Percentiles rank a stretch among this genome's conserved stretches.
phyloP scores from a whole-genome alignment of 1,140 invertebrate species.

The Plodia interpunctella region DNA sequence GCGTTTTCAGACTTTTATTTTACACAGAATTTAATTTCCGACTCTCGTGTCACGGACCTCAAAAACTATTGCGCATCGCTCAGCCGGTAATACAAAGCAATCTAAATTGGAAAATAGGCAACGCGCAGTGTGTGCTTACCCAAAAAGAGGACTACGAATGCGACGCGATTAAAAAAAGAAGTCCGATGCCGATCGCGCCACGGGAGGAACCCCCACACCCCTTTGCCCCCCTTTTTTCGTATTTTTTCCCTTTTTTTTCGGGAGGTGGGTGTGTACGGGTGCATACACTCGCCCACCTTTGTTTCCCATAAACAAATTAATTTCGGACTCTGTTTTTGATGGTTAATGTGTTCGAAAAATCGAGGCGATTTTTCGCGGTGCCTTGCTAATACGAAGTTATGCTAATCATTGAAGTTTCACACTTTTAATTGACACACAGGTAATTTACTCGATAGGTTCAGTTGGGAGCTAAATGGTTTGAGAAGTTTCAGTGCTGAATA shows the following conservation, averaged over 20 bases:
- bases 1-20: conserved; percentile 44
- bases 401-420: conserved; percentile 7
- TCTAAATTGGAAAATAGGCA: conserved; percentile 77
- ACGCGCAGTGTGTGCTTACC: conserved; percentile 75
- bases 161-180: conserved; percentile 77
- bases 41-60: conserved; percentile 64
- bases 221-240: conserved; percentile 54
- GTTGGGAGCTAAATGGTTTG: not conserved
- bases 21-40: conserved; percentile 71
- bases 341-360: conserved; percentile 63
- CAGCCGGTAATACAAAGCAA: conserved; percentile 76
- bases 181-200: conserved; percentile 72
- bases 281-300: conserved; percentile 74
- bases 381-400: not conserved
- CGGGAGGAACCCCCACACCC: conserved; percentile 47
- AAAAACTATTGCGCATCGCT: conserved; percentile 76
- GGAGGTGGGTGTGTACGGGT: conserved; percentile 67
- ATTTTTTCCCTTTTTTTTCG: conserved; percentile 72
- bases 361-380: conserved; percentile 21
- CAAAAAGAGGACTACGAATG: conserved; percentile 72
- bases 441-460: conserved; percentile 6
- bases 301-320: conserved; percentile 77
- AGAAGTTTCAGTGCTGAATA: not conserved
- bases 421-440: conserved; percentile 7
- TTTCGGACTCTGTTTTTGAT: conserved; percentile 74